These are phyloP conservation scores for Melierax canorus DNA, from an alignment of 2,113 vertebrate species.

Conservation along the genomic window DNA sequence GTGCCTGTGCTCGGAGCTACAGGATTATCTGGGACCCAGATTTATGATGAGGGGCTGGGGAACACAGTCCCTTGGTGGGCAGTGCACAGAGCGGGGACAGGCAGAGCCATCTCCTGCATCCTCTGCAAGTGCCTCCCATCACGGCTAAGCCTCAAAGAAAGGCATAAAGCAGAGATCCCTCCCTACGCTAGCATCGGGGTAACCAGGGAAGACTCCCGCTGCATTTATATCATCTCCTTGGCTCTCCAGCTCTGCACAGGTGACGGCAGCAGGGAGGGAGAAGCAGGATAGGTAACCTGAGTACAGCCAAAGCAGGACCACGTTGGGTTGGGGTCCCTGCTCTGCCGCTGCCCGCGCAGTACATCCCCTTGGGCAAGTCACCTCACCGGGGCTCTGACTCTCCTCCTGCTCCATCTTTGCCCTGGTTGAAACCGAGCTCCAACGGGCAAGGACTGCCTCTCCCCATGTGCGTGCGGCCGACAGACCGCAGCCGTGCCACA, in stretches of 20 bases:
- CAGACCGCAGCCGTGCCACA: not conserved
- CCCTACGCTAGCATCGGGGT: fast-evolving
- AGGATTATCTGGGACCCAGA: not conserved
- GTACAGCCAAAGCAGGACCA: not conserved
- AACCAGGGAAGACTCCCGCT: not conserved
- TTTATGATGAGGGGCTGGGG: not conserved
- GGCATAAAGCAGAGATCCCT: not conserved
- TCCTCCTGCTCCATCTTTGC: not conserved
- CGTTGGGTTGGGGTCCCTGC: fast-evolving
- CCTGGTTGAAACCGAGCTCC: not conserved
- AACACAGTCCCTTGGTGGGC: not conserved
- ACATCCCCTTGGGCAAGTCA: not conserved
- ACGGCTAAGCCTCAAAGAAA: not conserved
- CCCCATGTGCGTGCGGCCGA: fast-evolving
- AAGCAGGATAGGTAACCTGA: not conserved
- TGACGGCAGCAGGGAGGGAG: not conserved
- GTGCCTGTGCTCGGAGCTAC: not conserved
- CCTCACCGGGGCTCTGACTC: fast-evolving
- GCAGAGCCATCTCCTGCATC: not conserved
- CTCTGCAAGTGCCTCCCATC: not conserved
- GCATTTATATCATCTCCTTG: not conserved
- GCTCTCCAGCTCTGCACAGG: not conserved
- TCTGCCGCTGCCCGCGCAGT: not conserved
- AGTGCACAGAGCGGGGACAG: not conserved
- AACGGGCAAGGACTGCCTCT: not conserved